Evolutionary conservation across 1,140 invertebrate species (phyloP).

Genomic region (Trachelipus rathkii): DNA sequence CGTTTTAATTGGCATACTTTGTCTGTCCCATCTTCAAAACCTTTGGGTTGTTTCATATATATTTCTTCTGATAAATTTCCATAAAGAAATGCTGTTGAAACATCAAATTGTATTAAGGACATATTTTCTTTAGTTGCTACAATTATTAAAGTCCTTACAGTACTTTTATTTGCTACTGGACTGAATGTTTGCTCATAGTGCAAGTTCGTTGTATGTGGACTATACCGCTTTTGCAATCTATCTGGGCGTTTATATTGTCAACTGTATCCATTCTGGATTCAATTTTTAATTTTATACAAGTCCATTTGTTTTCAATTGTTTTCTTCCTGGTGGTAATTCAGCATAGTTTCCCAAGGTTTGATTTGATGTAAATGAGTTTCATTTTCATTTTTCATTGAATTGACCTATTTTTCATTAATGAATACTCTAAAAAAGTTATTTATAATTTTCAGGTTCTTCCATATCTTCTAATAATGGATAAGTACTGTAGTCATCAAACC

Average conservation of each 20-base stretch:
- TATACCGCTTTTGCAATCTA: slow-evolving; percentile 48
- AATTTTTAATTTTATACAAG: slow-evolving; percentile 51
- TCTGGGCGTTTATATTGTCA: slow-evolving; percentile 47
- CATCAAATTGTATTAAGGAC: slow-evolving; percentile 42
- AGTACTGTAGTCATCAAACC: no score
- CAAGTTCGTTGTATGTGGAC: slow-evolving; percentile 45
- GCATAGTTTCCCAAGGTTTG: no score
- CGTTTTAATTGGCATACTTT: slow-evolving; percentile 50
- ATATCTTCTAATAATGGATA: no score
- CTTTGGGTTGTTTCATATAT: slow-evolving; percentile 42
- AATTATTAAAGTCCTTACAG: slow-evolving; percentile 38
- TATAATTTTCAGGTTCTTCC: no score
- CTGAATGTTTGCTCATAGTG: slow-evolving; percentile 48
- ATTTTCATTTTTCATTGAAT: no score
- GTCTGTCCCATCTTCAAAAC: slow-evolving; percentile 29
- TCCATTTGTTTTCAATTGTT: slow-evolving; percentile 47
- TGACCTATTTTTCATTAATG: no score
- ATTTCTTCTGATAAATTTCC: slow-evolving; percentile 40
- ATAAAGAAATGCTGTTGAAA: slow-evolving; percentile 46
- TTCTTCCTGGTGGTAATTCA: no score
- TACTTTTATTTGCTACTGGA: slow-evolving; percentile 46
- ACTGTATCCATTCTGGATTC: slow-evolving; percentile 46
- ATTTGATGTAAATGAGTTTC: no score
- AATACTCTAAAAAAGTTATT: no score
- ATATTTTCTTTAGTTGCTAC: slow-evolving; percentile 31